Conservation (phyloP, 2,888 invertebrate genomes). For the Idaea straminata region DNA sequence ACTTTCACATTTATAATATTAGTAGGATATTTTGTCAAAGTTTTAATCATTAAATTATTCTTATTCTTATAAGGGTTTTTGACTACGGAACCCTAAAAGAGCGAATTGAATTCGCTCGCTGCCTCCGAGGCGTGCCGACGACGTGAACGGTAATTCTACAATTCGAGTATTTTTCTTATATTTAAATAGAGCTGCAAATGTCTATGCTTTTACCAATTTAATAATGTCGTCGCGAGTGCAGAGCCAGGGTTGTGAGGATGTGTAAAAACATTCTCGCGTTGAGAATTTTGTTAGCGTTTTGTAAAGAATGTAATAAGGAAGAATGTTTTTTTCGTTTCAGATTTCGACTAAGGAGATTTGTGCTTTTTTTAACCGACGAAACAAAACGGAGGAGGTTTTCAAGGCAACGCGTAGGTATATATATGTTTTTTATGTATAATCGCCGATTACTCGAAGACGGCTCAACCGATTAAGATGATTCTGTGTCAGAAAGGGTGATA, state of each 20-base stretch:
- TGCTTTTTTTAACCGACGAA: background rate
- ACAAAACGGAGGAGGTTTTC: too few relatives aligned
- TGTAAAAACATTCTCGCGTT: conserved; percentile 1
- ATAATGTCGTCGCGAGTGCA: conserved; percentile 8
- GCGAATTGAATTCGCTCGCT: background rate
- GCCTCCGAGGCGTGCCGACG: background rate
- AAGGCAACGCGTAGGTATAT: too few relatives aligned
- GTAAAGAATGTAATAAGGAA: background rate
- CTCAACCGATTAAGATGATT: too few relatives aligned
- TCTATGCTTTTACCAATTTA: conserved; percentile 17
- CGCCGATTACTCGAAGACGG: too few relatives aligned
- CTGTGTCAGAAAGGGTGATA: too few relatives aligned
- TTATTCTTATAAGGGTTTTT: too few relatives aligned
- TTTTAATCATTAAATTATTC: too few relatives aligned
- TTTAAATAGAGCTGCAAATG: conserved; percentile 50
- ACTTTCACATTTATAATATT: too few relatives aligned
- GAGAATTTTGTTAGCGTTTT: conserved; percentile 15
- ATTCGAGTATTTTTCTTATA: conserved; percentile 39
- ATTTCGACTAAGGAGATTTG: background rate
- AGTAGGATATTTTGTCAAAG: too few relatives aligned
- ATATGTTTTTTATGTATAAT: too few relatives aligned
- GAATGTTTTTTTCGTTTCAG: background rate
- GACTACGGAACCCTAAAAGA: background rate
- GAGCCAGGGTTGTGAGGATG: conserved; percentile 2
- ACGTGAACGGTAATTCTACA: conserved; percentile 35